Evolutionary conservation across 2,797 vertebrate species (phyloP).

Genomic region (Sebastes glaucus): DNA sequence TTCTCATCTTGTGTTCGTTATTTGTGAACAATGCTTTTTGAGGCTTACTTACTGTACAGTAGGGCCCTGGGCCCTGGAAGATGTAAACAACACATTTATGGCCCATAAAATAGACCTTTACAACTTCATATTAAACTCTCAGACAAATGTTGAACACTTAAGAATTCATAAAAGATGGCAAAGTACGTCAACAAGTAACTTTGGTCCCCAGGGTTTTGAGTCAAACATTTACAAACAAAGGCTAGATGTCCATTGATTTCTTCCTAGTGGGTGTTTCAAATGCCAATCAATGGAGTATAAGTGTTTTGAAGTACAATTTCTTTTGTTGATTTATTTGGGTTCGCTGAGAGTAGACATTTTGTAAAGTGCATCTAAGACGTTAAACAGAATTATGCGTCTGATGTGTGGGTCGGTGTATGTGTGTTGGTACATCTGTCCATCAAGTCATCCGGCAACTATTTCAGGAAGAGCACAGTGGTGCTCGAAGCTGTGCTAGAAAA

Average conservation of each 20-base stretch:
- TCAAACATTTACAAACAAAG: conserved; percentile 48
- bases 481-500: neutral
- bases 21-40: neutral
- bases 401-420: neutral
- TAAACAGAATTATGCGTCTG: neutral
- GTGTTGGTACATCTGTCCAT: neutral
- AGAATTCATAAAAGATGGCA: conserved; percentile 5
- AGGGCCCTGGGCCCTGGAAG: neutral
- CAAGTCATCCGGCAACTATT: neutral
- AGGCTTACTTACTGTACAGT: neutral
- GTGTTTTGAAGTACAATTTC: conserved; percentile 32
- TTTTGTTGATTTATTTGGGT: conserved; percentile 34
- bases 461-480: neutral
- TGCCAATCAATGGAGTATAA: conserved; percentile 51
- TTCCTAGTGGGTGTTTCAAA: conserved; percentile 50
- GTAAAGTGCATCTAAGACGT: conserved; percentile 9
- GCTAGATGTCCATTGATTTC: conserved; percentile 58
- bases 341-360: conserved; percentile 12
- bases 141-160: neutral
- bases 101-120: neutral
- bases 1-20: neutral
- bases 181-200: conserved; percentile 11
- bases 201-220: conserved; percentile 20
- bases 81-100: neutral
- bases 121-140: neutral